Base-by-base conservation (phyloP, 2,797 vertebrate genomes). In the Enteromius thamalakanensis region DNA sequence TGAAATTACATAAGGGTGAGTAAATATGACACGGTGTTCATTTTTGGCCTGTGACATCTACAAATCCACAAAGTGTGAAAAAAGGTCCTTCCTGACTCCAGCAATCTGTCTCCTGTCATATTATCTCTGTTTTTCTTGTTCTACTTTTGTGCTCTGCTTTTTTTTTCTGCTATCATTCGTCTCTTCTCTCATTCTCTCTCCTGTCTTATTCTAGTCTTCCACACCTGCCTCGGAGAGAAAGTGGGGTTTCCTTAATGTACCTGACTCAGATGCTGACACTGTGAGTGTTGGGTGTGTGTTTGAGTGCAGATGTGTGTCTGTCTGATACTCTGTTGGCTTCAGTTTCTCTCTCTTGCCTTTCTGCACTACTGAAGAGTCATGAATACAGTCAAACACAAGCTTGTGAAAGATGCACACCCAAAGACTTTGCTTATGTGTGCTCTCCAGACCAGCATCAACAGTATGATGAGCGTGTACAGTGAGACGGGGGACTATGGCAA, bases 401-500 rank as follows among this genome's bases (percentile, higher is more conserved):
- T 26, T 82, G 71, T 79, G 65, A 76, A 49, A 47, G 45, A 80
- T 47, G 29, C 29, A 62, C 79, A 47, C 11, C 17, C 49, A 29
- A 64, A 72, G 12, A 62, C 64, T 17, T 14, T 77, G 53, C 37
- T 15, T 60, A 23, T 76, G 47, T 80, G 7, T 26, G n/a, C n/a
- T 77, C 65, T 70, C 21, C 94, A 99, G 98, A 97, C 95, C n/a
- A 99, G 98, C 89, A 96, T 99, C 85, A 98, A 96, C 93, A 99
- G 98, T 91, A 96, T 96, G 96, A 94, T 95, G 94, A 99, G 97
- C 84, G 95, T 98, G 83, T 99, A 99, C 88, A 99, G 98, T 88
- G 98, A 99, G 93, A 97, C 96, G 0, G 97, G 98, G 87, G 97
- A 99, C 95, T 99, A 98, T 92, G 96, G 96, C 89, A 97, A 97